phyloP scores from a whole-genome alignment of 2,113 vertebrate genomes.

The Athene noctua region DNA sequence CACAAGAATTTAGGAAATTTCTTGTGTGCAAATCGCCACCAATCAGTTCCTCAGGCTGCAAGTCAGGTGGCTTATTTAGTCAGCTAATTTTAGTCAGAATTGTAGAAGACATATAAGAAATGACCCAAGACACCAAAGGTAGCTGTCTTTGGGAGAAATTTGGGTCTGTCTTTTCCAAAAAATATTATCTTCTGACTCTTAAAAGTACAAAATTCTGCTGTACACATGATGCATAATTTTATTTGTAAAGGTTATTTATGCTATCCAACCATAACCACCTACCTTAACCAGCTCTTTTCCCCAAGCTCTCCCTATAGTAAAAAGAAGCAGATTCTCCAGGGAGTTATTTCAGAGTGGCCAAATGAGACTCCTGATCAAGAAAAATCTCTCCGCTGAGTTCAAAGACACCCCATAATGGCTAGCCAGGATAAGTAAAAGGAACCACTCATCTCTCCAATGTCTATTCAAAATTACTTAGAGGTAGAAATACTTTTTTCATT shows the following conservation, averaged over 20 bases:
- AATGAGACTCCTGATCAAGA: background rate
- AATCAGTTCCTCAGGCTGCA: background rate
- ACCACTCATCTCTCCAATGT: background rate
- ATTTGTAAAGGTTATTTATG: background rate
- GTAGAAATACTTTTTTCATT: background rate
- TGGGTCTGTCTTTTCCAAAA: background rate
- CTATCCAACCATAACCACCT: background rate
- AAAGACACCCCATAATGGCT: background rate
- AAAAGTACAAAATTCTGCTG: background rate
- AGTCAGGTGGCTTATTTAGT: background rate
- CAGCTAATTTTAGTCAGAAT: background rate
- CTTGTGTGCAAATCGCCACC: background rate
- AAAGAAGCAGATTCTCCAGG: background rate
- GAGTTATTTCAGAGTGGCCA: background rate
- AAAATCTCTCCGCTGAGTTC: background rate
- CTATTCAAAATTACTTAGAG: background rate
- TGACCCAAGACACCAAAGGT: background rate
- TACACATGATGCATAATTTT: background rate
- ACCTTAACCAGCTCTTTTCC: background rate
- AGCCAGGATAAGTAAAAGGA: background rate
- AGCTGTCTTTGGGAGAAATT: background rate
- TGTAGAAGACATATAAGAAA: background rate
- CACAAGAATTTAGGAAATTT: background rate
- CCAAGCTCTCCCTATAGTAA: background rate
- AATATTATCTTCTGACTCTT: background rate